Evolutionary conservation across 2,888 invertebrate species (phyloP).

Genomic region (Drosophila rellima): DNA sequence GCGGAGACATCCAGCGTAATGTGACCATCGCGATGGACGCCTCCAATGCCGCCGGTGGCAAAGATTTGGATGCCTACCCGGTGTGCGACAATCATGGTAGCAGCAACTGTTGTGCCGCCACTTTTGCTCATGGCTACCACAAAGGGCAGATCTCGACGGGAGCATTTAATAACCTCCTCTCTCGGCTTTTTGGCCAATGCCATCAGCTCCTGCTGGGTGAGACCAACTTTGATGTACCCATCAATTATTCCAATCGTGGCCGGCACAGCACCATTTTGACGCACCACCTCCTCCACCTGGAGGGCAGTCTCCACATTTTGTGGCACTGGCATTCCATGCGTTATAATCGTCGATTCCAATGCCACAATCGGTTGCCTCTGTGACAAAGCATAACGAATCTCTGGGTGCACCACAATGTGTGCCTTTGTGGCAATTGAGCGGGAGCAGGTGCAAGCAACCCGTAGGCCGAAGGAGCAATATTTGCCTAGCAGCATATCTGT

Average conservation of each 20-base stretch:
- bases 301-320: slow-evolving; percentile 94
- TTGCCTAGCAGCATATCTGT: slow-evolving; percentile 12
- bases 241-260: slow-evolving; percentile 96
- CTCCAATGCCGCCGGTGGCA: slow-evolving; percentile 95
- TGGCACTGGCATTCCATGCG: slow-evolving; percentile 99
- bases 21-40: slow-evolving; percentile 96
- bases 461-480: slow-evolving; percentile 32
- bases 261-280: slow-evolving; percentile 92
- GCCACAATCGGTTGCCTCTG: slow-evolving; percentile 93
- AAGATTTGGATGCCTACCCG: slow-evolving; percentile 94
- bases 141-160: slow-evolving; percentile 93
- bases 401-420: slow-evolving; percentile 87
- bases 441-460: slow-evolving; percentile 12
- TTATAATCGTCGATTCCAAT: slow-evolving; percentile 98
- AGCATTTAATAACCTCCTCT: slow-evolving; percentile 90
- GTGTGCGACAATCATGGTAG: slow-evolving; percentile 94
- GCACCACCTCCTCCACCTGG: slow-evolving; percentile 91
- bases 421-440: slow-evolving; percentile 24
- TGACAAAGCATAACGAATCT: slow-evolving; percentile 89
- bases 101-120: slow-evolving; percentile 98
- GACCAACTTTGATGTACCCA: slow-evolving; percentile 93
- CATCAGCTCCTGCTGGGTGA: slow-evolving; percentile 89
- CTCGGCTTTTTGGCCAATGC: slow-evolving; percentile 87
- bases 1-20: slow-evolving; percentile 96
- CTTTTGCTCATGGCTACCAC: slow-evolving; percentile 89